Percentiles rank a stretch among this genome's conserved stretches.
phyloP scores from a whole-genome alignment of 2,113 vertebrate species.

The Macquaria australasica region DNA sequence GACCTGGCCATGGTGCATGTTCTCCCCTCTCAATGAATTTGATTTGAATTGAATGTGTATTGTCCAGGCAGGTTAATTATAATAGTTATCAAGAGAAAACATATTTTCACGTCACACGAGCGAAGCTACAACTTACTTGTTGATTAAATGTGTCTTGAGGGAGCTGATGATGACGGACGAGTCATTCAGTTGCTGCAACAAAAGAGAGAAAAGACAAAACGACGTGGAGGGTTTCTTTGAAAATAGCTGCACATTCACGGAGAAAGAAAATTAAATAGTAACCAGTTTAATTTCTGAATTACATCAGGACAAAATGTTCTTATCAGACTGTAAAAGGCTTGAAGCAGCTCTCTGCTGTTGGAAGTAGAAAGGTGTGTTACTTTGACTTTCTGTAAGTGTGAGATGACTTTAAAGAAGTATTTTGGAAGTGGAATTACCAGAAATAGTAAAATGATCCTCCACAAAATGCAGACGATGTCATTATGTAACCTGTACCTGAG shows the following conservation, averaged over 20 bases:
- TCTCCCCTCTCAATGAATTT: no score
- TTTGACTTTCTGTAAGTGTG: not conserved
- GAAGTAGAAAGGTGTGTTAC: not conserved
- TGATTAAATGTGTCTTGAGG: slow-evolving; percentile 90
- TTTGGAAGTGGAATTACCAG: not conserved
- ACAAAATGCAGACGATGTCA: not conserved
- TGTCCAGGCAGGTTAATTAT: not conserved
- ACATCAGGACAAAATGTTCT: not conserved
- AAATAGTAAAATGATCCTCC: not conserved
- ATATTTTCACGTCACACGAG: not conserved
- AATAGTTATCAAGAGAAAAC: not conserved
- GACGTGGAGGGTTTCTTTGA: not conserved
- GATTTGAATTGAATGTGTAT: not conserved
- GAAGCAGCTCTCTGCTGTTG: not conserved
- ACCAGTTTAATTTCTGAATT: not conserved
- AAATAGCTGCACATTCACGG: not conserved
- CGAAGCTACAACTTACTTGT: slow-evolving; percentile 85
- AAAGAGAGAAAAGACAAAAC: not conserved
- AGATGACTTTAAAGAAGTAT: not conserved
- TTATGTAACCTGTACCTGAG: not conserved
- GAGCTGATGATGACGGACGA: slow-evolving; percentile 97
- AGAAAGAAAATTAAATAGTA: no score
- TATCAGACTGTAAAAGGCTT: not conserved
- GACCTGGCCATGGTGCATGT: no score
- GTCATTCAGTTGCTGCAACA: slow-evolving; percentile 93